Evolutionary conservation across 92 coral and sea anemone genomes (phyloP), one percentile per base, ranked within the genome.

Genomic region (Isaurus tuberculatus): DNA sequence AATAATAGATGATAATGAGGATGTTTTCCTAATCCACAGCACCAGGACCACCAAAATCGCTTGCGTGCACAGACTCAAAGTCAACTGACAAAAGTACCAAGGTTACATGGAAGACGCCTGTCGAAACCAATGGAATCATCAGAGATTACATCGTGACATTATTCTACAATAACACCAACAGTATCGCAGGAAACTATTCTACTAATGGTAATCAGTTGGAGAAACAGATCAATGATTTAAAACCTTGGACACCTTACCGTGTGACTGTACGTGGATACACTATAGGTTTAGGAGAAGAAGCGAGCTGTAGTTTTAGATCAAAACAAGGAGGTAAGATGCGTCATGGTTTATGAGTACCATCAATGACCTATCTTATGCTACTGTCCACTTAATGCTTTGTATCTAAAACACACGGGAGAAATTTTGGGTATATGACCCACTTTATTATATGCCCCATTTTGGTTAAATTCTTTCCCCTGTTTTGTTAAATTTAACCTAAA

Each of bases 191-290:
- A 23, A 48, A 28, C 61, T 73, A 48, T 16, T 73, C 79, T 22
- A 73, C 79, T 17, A 73, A 48, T 29, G 65, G 64, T 29, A 29
- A 30, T 8, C 55, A 71, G 28, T 22, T 10, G 44, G 31, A 13
- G n/a, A 40, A 16, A 13, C 14, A 2, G 29, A 43, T 73, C 79
- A 73, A 0, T 43, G 60, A 11, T 0, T 23, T 48, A 55, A 73
- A 73, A 48, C 79, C 79, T 14, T 33, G 57, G 58, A 71, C 77
- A 42, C n/a, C 32, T 13, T 71, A 71, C 33, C 77, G n/a, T 13
- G 11, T 71, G 2, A 42, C 15, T 1, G 58, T 71, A 71, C 55
- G 77, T 37, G 77, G 55, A 13, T 71, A 40, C 23, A 71, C 77
- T 9, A 13, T 71, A 37, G 77, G 58, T 7, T 0, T 42, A 9